These are phyloP conservation scores for Empis livida DNA, from an alignment of 2,888 invertebrate species.

Conservation along the genomic window DNA sequence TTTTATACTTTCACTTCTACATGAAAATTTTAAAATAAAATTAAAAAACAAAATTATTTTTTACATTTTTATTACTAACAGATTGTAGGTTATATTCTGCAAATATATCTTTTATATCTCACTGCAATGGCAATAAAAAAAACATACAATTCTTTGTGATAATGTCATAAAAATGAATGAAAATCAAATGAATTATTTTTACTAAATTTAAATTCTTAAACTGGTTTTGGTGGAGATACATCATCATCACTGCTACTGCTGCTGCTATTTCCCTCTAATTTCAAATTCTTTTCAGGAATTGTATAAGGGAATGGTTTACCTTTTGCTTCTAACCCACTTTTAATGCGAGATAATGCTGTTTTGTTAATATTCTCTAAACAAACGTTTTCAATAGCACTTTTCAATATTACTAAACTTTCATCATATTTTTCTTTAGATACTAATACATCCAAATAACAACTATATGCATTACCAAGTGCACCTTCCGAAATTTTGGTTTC, in stretches of 20 bases:
- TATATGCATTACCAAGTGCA: constrained; percentile 44
- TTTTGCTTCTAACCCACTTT: constrained; percentile 39
- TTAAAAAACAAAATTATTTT: too few species aligned
- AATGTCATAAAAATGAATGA: too few species aligned
- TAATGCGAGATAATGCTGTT: constrained; percentile 43
- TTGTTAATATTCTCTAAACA: constrained; percentile 46
- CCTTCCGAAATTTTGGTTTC: constrained; percentile 39
- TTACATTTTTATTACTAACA: too few species aligned
- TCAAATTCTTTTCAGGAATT: constrained; percentile 37
- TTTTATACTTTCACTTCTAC: too few species aligned
- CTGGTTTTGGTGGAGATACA: neutral
- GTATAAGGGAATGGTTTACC: constrained; percentile 46
- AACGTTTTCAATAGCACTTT: constrained; percentile 39
- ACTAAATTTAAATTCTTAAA: too few species aligned
- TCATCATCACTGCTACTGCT: constrained; percentile 27
- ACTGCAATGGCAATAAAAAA: too few species aligned
- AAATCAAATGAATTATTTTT: too few species aligned
- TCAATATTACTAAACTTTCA: constrained; percentile 38
- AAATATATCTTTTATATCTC: too few species aligned
- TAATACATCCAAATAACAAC: constrained; percentile 42
- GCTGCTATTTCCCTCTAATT: constrained; percentile 12
- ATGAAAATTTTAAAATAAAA: too few species aligned
- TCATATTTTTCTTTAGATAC: constrained; percentile 35
- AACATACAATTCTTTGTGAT: too few species aligned
- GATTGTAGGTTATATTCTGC: too few species aligned